These are phyloP conservation scores for Agrilus mali DNA, from an alignment of 2,888 invertebrate species.

Conservation along the genomic window DNA sequence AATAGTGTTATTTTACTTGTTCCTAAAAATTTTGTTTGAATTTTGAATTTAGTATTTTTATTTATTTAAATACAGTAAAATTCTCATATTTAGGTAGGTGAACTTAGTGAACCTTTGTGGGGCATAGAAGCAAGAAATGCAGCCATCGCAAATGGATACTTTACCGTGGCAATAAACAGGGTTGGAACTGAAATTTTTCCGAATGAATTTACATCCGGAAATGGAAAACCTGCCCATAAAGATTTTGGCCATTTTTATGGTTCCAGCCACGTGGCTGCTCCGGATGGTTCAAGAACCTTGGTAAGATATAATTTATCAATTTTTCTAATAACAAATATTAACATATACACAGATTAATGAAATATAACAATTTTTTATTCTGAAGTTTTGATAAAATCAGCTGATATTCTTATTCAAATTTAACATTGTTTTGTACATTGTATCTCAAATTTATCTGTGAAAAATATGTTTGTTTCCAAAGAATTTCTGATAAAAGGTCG, in stretches of 20 bases:
- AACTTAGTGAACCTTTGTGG: constrained; percentile 86
- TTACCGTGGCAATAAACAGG: constrained; percentile 83
- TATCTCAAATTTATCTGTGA: too few relatives aligned
- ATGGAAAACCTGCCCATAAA: constrained; percentile 59
- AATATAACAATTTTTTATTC: neutral
- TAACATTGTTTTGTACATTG: too few relatives aligned
- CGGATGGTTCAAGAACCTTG: constrained; percentile 88
- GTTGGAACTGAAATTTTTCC: constrained; percentile 81
- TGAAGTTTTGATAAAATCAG: neutral
- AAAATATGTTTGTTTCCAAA: too few relatives aligned
- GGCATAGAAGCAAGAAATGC: constrained; percentile 90
- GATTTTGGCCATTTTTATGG: constrained; percentile 92
- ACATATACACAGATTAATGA: neutral
- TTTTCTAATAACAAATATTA: neutral
- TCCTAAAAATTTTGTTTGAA: neutral
- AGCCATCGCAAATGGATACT: constrained; percentile 91
- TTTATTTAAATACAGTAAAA: neutral
- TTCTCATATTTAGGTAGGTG: constrained; percentile 32
- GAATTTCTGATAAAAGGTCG: too few relatives aligned
- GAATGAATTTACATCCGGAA: constrained; percentile 74
- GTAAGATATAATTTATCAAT: constrained; percentile 34
- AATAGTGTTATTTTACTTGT: too few relatives aligned
- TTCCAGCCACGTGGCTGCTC: constrained; percentile 85
- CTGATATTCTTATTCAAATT: neutral
- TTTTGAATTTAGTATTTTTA: neutral